Conservation (phyloP, 2,113 vertebrate genomes). For the Pachyramphus minor region DNA sequence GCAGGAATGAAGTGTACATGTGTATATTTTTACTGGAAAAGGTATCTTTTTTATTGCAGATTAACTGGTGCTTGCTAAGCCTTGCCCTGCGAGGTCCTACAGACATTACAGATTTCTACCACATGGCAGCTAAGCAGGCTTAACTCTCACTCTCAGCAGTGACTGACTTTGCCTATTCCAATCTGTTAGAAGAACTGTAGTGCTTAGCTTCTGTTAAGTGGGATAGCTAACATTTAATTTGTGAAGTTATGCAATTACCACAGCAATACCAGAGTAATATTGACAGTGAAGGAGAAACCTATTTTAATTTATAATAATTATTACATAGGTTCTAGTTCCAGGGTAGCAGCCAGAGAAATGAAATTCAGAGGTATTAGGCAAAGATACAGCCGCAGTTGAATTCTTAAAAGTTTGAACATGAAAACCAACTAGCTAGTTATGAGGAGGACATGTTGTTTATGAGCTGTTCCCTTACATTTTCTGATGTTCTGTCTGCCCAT, state of each 20-base stretch:
- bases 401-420: background rate
- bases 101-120: background rate
- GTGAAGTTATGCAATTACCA: background rate
- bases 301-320: background rate
- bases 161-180: background rate
- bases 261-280: background rate
- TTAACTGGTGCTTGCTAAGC: background rate
- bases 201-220: background rate
- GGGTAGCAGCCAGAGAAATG: background rate
- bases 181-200: background rate
- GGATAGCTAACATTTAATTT: background rate
- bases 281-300: background rate
- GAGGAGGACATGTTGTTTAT: slow-evolving; percentile 22
- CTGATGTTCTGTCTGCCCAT: slow-evolving; percentile 29
- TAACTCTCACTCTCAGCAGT: background rate
- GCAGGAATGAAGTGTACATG: background rate
- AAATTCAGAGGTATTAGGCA: background rate
- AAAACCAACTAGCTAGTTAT: background rate
- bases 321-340: background rate
- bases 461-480: slow-evolving; percentile 24
- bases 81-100: background rate
- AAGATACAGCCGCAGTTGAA: background rate
- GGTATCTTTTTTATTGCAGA: background rate
- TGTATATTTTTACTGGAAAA: background rate
- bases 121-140: background rate